Percentiles rank a stretch among this genome's conserved stretches.
Evolutionary conservation across 2,113 vertebrate species (phyloP).

Genomic region (Thalassarche chlororhynchos): DNA sequence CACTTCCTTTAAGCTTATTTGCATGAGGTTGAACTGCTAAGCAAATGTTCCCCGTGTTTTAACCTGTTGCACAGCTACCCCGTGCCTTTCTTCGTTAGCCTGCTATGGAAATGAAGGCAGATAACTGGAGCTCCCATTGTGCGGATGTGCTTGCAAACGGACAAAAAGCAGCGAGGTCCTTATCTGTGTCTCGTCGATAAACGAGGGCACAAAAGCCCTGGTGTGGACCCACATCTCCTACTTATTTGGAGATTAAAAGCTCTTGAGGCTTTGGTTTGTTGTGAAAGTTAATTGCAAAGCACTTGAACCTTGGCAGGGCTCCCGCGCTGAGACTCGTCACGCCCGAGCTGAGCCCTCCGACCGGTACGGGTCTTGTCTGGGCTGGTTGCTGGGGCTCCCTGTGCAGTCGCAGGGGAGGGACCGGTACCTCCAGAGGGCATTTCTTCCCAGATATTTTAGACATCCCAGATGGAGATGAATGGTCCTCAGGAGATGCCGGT

Average conservation of each 20-base stretch:
- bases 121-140: not conserved
- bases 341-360: not conserved
- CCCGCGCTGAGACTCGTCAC: not conserved
- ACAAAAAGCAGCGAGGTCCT: not conserved
- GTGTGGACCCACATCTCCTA: not conserved
- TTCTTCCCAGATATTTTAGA: not conserved
- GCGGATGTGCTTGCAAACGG: accelerated
- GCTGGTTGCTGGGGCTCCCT: not conserved
- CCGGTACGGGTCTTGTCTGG: not conserved
- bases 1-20: not conserved
- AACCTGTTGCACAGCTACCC: not conserved
- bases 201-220: not conserved
- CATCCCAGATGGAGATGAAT: not conserved
- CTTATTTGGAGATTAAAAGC: not conserved
- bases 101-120: not conserved
- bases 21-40: not conserved
- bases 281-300: constrained; percentile 37
- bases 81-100: not conserved
- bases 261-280: constrained; percentile 45
- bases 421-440: not conserved
- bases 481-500: accelerated
- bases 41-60: not conserved
- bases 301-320: constrained; percentile 8
- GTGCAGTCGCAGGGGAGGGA: not conserved
- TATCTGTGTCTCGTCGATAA: not conserved